phyloP scores from a whole-genome alignment of 2,797 vertebrate species.

The Brotula barbata region DNA sequence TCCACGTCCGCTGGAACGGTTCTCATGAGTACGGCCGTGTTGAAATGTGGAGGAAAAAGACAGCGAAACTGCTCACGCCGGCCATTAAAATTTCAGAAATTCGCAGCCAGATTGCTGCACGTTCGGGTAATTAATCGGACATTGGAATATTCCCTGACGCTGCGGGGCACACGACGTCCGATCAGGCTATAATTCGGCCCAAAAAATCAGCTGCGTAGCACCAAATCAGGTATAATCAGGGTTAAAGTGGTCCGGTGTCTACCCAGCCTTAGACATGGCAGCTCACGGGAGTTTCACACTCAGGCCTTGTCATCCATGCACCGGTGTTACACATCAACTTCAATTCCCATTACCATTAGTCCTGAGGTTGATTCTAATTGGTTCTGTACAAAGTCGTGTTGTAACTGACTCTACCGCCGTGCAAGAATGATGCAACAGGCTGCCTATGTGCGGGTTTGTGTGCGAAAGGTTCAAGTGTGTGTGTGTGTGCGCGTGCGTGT shows the following conservation, averaged over 20 bases:
- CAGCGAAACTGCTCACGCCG: too few relatives aligned
- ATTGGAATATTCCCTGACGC: too few relatives aligned
- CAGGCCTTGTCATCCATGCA: slow-evolving; percentile 28
- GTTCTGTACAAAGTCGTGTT: slow-evolving; percentile 30
- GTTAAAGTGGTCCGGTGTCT: too few relatives aligned
- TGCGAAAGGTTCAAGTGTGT: not conserved
- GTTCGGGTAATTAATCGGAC: too few relatives aligned
- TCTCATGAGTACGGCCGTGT: too few relatives aligned
- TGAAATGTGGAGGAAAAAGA: too few relatives aligned
- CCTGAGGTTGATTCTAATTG: slow-evolving; percentile 46
- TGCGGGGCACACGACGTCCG: not conserved
- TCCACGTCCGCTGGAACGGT: too few relatives aligned
- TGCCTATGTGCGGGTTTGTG: slow-evolving; percentile 9
- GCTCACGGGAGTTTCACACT: slow-evolving; percentile 26
- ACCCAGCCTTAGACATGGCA: too few relatives aligned
- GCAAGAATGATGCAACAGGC: slow-evolving; percentile 66
- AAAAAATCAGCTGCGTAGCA: too few relatives aligned
- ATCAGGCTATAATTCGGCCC: too few relatives aligned
- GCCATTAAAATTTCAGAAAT: too few relatives aligned
- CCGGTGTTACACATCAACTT: slow-evolving; percentile 48
- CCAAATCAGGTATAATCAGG: not conserved
- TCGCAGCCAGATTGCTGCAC: too few relatives aligned
- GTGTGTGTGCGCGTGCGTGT: not conserved
- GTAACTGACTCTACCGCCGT: slow-evolving; percentile 33
- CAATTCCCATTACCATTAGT: slow-evolving; percentile 63